Conservation (phyloP, 2,797 vertebrate genomes). For the Intellagama lesueurii region DNA sequence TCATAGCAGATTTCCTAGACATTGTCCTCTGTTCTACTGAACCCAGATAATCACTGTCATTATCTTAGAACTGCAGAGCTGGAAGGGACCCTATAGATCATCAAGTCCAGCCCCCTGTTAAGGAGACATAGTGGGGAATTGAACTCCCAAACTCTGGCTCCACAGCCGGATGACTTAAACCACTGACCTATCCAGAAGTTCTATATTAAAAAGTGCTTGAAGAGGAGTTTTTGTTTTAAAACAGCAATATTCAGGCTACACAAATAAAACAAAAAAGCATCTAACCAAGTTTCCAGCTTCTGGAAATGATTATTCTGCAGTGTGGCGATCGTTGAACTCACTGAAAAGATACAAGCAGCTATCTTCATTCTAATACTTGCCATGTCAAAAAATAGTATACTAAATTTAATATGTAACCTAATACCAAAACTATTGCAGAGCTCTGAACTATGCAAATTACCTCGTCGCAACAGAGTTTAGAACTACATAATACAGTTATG, state of each 20-base stretch:
- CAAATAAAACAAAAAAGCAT: not conserved
- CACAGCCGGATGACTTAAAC: too few species aligned
- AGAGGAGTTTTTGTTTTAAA: not conserved
- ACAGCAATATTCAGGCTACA: not conserved
- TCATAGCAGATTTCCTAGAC: not conserved
- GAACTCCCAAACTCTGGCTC: too few species aligned
- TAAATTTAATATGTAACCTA: constrained; percentile 62
- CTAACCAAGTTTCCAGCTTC: not conserved
- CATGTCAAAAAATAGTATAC: constrained; percentile 52
- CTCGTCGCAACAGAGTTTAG: constrained; percentile 28
- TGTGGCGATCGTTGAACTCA: not conserved
- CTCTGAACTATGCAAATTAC: constrained; percentile 52
- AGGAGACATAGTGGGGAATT: too few species aligned
- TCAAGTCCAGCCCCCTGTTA: too few species aligned
- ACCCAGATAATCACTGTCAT: not conserved
- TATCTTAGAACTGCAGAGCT: too few species aligned
- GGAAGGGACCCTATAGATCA: too few species aligned
- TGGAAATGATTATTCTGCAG: not conserved
- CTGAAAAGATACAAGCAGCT: not conserved
- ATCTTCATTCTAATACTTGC: not conserved
- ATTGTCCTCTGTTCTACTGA: fast-evolving
- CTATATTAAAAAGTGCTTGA: not conserved
- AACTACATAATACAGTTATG: not conserved
- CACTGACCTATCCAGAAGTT: too few species aligned
- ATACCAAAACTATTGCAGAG: not conserved